These are phyloP conservation scores for Eilema sororculum DNA, from an alignment of 2,888 invertebrate genomes.

Conservation along the genomic window DNA sequence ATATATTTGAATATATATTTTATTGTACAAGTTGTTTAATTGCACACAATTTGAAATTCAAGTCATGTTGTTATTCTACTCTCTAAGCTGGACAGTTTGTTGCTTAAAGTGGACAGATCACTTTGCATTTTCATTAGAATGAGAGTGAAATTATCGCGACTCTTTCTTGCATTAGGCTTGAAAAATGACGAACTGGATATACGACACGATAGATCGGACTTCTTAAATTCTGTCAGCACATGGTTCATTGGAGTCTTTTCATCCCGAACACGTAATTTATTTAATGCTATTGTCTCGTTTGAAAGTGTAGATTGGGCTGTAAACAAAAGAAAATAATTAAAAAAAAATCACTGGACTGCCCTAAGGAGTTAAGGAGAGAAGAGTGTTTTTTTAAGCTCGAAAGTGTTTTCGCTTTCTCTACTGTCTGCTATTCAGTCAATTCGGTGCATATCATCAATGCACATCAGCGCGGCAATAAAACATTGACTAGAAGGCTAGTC, in stretches of 20 bases:
- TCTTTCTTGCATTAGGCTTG: constrained; percentile 67
- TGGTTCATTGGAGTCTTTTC: constrained; percentile 38
- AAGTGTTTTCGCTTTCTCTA: too few relatives aligned
- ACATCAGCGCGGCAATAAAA: too few relatives aligned
- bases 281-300: constrained; percentile 54
- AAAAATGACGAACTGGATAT: constrained; percentile 73
- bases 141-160: constrained; percentile 72
- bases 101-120: constrained; percentile 70
- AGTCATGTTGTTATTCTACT: constrained; percentile 60
- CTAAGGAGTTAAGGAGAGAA: too few relatives aligned
- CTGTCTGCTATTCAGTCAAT: too few relatives aligned
- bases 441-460: too few relatives aligned
- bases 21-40: constrained; percentile 36
- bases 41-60: not conserved
- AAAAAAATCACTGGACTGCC: not conserved
- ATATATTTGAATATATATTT: constrained; percentile 29
- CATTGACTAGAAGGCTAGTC: too few relatives aligned
- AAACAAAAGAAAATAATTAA: constrained; percentile 27
- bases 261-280: constrained; percentile 49
- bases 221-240: constrained; percentile 58
- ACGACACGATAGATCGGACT: constrained; percentile 67
- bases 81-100: constrained; percentile 74
- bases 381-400: too few relatives aligned
- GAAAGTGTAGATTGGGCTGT: constrained; percentile 58
- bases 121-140: constrained; percentile 78